These are phyloP conservation scores for Trypoxylus dichotomus DNA, from an alignment of 1,140 invertebrate genomes.

Conservation along the genomic window DNA sequence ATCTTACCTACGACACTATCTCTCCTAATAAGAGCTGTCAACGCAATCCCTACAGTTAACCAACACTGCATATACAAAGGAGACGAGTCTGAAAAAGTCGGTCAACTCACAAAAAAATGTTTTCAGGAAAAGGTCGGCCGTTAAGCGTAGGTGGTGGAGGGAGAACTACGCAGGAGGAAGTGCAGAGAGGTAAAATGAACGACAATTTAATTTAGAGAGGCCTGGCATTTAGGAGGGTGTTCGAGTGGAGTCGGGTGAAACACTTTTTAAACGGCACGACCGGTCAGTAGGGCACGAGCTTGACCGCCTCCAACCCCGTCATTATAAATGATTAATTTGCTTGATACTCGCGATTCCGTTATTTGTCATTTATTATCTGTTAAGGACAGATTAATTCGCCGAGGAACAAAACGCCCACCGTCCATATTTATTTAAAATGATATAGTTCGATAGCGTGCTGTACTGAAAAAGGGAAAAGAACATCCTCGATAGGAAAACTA, in stretches of 20 bases:
- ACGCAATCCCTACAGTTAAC: no score
- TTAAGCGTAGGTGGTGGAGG: background rate
- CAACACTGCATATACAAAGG: background rate
- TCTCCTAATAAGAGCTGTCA: no score
- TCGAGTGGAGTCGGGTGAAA: background rate
- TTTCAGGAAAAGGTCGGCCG: background rate
- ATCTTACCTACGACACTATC: no score
- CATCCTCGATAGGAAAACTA: background rate
- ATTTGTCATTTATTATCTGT: slow-evolving; percentile 7
- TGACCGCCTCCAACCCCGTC: background rate
- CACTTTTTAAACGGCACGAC: background rate
- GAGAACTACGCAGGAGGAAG: background rate
- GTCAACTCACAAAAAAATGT: background rate
- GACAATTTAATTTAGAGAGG: background rate
- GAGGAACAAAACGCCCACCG: background rate
- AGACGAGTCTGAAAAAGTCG: background rate
- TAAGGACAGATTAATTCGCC: background rate
- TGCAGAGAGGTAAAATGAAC: background rate
- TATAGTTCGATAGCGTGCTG: background rate
- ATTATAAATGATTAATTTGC: slow-evolving; percentile 4
- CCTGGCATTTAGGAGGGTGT: background rate
- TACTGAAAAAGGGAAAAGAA: background rate
- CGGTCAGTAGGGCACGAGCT: background rate
- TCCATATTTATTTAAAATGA: background rate
- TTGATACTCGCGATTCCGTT: slow-evolving; percentile 5